Conservation (phyloP, 1,140 invertebrate genomes). For the Procambarus virginalis region DNA sequence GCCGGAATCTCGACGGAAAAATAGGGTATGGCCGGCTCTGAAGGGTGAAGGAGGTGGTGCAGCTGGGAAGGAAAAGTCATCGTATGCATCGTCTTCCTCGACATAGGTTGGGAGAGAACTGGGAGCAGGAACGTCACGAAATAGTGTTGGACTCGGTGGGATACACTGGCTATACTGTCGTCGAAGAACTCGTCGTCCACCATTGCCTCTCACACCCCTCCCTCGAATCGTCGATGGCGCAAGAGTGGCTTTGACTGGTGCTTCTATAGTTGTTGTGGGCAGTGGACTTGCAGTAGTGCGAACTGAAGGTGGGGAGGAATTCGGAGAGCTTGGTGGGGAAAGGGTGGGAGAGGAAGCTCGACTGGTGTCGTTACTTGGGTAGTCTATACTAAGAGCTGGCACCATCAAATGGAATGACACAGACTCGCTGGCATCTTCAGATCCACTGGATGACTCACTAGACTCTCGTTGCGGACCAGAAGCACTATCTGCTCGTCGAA, state of each 20-base stretch:
- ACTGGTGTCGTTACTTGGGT: slow-evolving; percentile 61
- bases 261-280: slow-evolving; percentile 6
- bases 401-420: slow-evolving; percentile 70
- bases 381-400: slow-evolving; percentile 65
- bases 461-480: slow-evolving; percentile 41
- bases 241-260: slow-evolving; percentile 27
- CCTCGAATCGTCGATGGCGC: slow-evolving; percentile 21
- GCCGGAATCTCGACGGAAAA: slow-evolving; percentile 29
- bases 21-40: slow-evolving; percentile 16
- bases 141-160: slow-evolving; percentile 40
- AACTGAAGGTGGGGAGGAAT: slow-evolving; percentile 34
- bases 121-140: slow-evolving; percentile 18
- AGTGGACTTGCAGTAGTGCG: slow-evolving; percentile 11
- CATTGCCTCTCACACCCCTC: neutral
- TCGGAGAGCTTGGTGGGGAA: slow-evolving; percentile 53
- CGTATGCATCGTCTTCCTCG: slow-evolving; percentile 26
- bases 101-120: slow-evolving; percentile 48
- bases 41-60: slow-evolving; percentile 46
- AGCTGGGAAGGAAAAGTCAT: slow-evolving; percentile 9
- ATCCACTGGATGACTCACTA: slow-evolving; percentile 62
- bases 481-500: slow-evolving; percentile 64
- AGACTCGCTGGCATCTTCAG: slow-evolving; percentile 67
- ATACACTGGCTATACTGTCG: slow-evolving; percentile 42
- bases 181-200: slow-evolving; percentile 29
- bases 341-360: slow-evolving; percentile 59